phyloP scores from a whole-genome alignment of 2,888 invertebrate genomes.

The Amiota minor region DNA sequence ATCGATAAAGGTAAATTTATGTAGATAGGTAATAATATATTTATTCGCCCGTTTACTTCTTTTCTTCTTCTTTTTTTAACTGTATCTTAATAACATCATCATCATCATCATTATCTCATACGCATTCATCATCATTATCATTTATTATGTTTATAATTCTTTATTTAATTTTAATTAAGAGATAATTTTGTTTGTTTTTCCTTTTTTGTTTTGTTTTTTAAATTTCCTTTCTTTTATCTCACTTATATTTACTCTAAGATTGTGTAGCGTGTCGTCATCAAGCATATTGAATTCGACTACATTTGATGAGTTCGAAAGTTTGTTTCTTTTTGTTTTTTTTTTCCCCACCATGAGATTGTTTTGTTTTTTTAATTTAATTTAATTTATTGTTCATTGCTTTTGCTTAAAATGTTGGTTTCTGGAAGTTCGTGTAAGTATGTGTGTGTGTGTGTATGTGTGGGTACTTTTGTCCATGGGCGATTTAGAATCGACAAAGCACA shows the following conservation, averaged over 20 bases:
- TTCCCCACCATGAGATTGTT: conserved; percentile 19
- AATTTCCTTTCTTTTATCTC: conserved; percentile 49
- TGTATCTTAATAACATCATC: conserved; percentile 63
- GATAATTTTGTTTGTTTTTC: conserved; percentile 37
- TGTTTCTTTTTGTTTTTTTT: conserved; percentile 31
- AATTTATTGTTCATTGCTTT: conserved; percentile 23
- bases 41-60: conserved; percentile 53
- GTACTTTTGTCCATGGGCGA: too few relatives aligned
- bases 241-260: conserved; percentile 53
- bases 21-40: conserved; percentile 66
- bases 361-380: conserved; percentile 37
- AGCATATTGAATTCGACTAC: conserved; percentile 69
- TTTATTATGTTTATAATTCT: conserved; percentile 36
- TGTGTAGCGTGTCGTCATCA: conserved; percentile 67
- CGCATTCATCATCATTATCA: background rate
- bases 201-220: conserved; percentile 33
- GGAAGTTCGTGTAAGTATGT: too few relatives aligned
- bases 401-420: too few relatives aligned
- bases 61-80: conserved; percentile 36
- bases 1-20: conserved; percentile 66
- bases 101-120: conserved; percentile 46
- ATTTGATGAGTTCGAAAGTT: conserved; percentile 52
- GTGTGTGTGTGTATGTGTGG: too few relatives aligned
- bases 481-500: too few relatives aligned
- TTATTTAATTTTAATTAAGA: conserved; percentile 46